Base-by-base conservation (phyloP, 2,888 invertebrate species). In the Xestia c-nigrum region DNA sequence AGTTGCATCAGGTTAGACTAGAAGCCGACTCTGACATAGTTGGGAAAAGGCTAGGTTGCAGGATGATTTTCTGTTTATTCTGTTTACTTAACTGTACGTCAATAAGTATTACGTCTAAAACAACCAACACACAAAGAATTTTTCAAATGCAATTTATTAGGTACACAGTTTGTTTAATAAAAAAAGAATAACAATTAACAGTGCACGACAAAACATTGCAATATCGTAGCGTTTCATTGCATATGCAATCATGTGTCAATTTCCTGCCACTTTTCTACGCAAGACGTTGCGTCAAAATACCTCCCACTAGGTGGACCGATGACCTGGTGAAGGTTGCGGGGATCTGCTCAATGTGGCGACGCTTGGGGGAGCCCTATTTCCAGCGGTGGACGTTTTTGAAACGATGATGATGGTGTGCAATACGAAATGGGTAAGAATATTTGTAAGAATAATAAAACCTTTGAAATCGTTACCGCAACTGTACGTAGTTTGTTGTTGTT, bases 231-330 rank as follows among this genome's bases (percentile, higher is more conserved):
- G 31, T 57, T 74, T 69, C 55, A 31, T 59, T 74, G 69, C 57
- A 40, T 47, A 31, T 55, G 50, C 24, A 75, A 72, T 31, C n/a
- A 38, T 72, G 40, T 80, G 50, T 72, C 81, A 84, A 83, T 83
- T 75, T 83, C 85, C 75, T 85, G 65, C n/a, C 31, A 16, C 55
- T 71, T 61, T 55, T 64, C n/a, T 46, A 40, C 19, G 14, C 69
- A 21, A 64, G 55, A 61, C 31, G 65, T 31, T 31, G 31, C 31
- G 31, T 31, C 31, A 31, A 31, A 31, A 31, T 31, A 31, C 31
- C 31, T 31, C 31, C 31, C 31, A 31, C 31, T n/a, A n/a, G n/a
- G n/a, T n/a, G n/a, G n/a, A n/a, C n/a, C n/a, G n/a, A n/a, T n/a
- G n/a, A n/a, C n/a, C n/a, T n/a, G 31, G 31, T 31, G 31, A 31